A percentile compares a stretch with the other conserved stretches of the same genome.
These are phyloP conservation scores for Eleginops maclovinus DNA, from an alignment of 2,113 vertebrate genomes.

Conservation along the genomic window DNA sequence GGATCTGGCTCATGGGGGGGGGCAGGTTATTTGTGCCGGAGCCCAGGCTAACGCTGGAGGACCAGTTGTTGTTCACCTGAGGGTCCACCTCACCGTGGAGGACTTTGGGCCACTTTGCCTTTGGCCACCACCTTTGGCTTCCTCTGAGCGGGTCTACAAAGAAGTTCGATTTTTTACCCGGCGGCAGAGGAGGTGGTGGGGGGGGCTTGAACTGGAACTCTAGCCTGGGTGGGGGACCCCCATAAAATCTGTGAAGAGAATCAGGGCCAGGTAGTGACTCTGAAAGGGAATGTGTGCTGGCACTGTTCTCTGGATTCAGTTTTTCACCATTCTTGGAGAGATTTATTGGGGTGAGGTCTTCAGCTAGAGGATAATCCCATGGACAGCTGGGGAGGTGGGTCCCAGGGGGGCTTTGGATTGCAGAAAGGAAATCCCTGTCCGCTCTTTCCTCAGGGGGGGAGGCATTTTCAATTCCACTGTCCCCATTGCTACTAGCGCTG, in stretches of 20 bases:
- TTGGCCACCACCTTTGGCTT: conserved; percentile 88
- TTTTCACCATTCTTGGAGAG: conserved; percentile 73
- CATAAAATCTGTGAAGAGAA: conserved; percentile 71
- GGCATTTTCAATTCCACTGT: conserved; percentile 92
- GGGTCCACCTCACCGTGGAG: conserved; percentile 84
- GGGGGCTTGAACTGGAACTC: conserved; percentile 86
- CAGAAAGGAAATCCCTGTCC: conserved; percentile 88
- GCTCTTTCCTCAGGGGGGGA: conserved; percentile 91
- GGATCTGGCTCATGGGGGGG: conserved; percentile 91
- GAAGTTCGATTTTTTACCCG: conserved; percentile 79
- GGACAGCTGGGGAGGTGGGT: conserved; percentile 84
- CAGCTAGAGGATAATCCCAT: conserved; percentile 84
- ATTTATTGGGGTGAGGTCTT: conserved; percentile 79
- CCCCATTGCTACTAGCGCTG: conserved; percentile 93
- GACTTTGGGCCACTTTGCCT: conserved; percentile 88
- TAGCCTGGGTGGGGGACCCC: conserved; percentile 83
- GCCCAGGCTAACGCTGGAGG: conserved; percentile 67
- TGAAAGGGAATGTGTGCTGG: conserved; percentile 74
- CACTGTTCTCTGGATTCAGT: conserved; percentile 54
- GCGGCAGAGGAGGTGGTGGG: conserved; percentile 78
- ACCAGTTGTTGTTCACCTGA: conserved; percentile 82
- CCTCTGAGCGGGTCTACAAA: conserved; percentile 65
- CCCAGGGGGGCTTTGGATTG: conserved; percentile 82
- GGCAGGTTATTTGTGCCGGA: conserved; percentile 86
- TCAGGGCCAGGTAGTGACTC: conserved; percentile 79